Percentiles rank a stretch among this genome's conserved stretches.
phyloP scores from a whole-genome alignment of 2,113 vertebrate genomes.

The Lethenteron reissneri region DNA sequence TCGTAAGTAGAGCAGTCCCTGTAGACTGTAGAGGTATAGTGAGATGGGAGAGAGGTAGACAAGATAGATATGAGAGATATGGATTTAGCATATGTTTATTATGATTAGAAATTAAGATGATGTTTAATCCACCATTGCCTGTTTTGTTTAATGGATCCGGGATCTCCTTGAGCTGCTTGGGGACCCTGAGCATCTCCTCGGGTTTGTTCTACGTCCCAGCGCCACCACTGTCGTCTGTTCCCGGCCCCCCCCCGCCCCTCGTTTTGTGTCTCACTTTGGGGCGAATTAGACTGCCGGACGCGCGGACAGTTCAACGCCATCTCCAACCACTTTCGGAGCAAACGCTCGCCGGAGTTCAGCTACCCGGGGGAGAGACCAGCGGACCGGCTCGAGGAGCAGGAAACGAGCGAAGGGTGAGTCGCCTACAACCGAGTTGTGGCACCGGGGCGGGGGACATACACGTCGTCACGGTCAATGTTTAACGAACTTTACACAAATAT shows the following conservation, averaged over 20 bases:
- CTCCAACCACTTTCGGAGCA: slow-evolving; percentile 72
- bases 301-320: slow-evolving; percentile 84
- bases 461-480: too few species aligned
- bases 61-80: too few species aligned
- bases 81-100: background rate
- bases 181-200: background rate
- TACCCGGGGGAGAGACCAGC: slow-evolving; percentile 33
- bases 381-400: background rate
- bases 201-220: too few species aligned
- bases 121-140: background rate
- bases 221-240: background rate
- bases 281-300: slow-evolving; percentile 57
- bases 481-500: too few species aligned
- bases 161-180: background rate
- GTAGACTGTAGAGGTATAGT: too few species aligned
- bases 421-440: too few species aligned
- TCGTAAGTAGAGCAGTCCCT: too few species aligned
- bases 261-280: background rate
- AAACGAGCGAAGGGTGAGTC: background rate
- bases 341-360: slow-evolving; percentile 61
- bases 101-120: background rate
- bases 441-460: too few species aligned
- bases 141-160: background rate
- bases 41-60: too few species aligned
- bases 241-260: background rate